These are phyloP conservation scores for Lamellibrachia satsuma DNA, from an alignment of 2,888 invertebrate genomes.

Conservation along the genomic window DNA sequence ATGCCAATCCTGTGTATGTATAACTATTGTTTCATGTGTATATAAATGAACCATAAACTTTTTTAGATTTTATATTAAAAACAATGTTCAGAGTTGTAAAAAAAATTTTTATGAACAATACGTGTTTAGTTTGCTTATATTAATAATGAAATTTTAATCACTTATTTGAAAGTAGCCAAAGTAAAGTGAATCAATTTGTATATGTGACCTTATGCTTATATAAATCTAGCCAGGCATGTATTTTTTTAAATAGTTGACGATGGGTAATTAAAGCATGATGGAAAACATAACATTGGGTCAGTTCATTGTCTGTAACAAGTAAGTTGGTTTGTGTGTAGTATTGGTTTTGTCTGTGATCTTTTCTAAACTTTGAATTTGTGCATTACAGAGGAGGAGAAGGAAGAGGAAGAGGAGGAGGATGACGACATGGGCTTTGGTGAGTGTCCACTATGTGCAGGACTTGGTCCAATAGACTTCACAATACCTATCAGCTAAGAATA, in stretches of 20 bases:
- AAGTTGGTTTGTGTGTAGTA: background rate
- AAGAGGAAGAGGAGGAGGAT: slow-evolving; percentile 59
- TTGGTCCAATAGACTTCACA: no score
- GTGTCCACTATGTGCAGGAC: slow-evolving; percentile 32
- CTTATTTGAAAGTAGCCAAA: no score
- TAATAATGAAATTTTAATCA: no score
- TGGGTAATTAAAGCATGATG: background rate
- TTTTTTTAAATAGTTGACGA: no score
- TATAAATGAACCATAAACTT: background rate
- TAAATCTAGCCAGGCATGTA: no score
- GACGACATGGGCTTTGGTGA: slow-evolving; percentile 67
- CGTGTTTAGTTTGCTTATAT: no score
- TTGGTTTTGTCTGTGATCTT: background rate
- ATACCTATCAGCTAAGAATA: no score
- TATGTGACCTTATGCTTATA: no score
- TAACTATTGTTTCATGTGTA: background rate
- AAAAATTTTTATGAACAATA: no score
- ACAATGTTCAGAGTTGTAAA: no score
- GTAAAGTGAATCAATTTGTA: no score
- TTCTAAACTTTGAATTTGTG: background rate
- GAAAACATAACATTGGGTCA: background rate
- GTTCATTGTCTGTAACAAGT: background rate
- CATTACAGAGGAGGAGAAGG: slow-evolving; percentile 31
- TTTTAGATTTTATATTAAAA: no score
- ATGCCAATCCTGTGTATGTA: background rate